Percentiles rank a stretch among this genome's conserved stretches.
These are phyloP conservation scores for Graphium colonna DNA, from an alignment of 2,888 invertebrate genomes.

Conservation along the genomic window DNA sequence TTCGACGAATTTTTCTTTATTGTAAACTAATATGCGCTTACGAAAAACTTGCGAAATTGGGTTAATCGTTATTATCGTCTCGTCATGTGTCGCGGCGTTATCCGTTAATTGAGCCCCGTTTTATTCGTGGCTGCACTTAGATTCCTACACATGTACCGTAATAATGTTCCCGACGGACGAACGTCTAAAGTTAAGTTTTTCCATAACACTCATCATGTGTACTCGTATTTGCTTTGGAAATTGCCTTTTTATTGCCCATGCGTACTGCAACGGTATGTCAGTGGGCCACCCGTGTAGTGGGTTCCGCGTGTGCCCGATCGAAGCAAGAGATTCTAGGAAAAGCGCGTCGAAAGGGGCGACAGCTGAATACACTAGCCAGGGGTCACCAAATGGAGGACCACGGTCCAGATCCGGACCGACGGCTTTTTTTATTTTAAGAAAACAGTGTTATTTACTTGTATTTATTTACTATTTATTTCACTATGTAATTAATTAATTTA, in stretches of 20 bases:
- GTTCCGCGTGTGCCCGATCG: conserved; percentile 64
- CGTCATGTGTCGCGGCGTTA: background rate
- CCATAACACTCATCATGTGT: background rate
- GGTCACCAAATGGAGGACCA: too few species aligned
- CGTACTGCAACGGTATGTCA: conserved; percentile 49
- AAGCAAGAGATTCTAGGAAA: conserved; percentile 53
- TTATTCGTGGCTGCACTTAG: background rate
- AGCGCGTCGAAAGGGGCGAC: conserved; percentile 30
- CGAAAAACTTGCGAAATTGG: background rate
- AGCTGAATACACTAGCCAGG: conserved; percentile 24
- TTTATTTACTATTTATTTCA: too few species aligned
- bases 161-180: background rate
- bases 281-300: conserved; percentile 62
- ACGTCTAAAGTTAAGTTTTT: background rate
- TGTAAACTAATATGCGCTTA: background rate
- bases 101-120: background rate
- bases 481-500: too few species aligned
- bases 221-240: background rate
- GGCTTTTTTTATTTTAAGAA: too few species aligned
- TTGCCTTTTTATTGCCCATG: background rate
- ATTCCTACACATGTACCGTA: background rate
- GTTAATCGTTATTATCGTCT: background rate
- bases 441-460: too few species aligned
- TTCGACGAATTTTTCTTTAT: too few species aligned
- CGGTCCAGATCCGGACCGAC: too few species aligned